Percentiles rank a stretch among this genome's conserved stretches.
These are phyloP conservation scores for Mythimna pallens DNA, from an alignment of 2,888 invertebrate species.

Conservation along the genomic window DNA sequence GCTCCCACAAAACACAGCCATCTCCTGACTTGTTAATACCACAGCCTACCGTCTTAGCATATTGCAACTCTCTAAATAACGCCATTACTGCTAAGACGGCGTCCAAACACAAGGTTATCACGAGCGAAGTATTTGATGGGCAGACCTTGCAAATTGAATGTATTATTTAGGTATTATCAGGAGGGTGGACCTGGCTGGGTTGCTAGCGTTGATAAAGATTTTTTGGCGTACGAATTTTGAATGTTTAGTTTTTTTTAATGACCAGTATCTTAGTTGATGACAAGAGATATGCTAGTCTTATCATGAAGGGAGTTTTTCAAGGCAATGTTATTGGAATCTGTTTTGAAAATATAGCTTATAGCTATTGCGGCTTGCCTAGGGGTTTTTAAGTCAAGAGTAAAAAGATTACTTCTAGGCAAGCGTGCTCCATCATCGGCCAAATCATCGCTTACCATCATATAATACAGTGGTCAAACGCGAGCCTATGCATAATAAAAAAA, in stretches of 20 bases:
- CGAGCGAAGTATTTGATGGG: constrained; percentile 87
- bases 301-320: too few relatives aligned
- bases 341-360: too few relatives aligned
- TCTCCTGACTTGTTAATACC: constrained; percentile 90
- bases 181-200: constrained; percentile 65
- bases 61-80: constrained; percentile 90
- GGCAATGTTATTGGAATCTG: too few relatives aligned
- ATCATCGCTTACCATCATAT: too few relatives aligned
- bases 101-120: constrained; percentile 84
- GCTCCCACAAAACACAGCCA: constrained; percentile 80
- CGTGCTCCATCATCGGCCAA: too few relatives aligned
- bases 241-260: neutral
- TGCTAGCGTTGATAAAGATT: constrained; percentile 47
- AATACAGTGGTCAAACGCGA: too few relatives aligned
- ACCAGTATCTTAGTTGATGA: neutral
- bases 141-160: constrained; percentile 85
- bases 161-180: constrained; percentile 88
- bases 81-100: constrained; percentile 86
- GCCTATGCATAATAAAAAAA: too few relatives aligned
- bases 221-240: constrained; percentile 2
- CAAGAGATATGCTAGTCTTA: too few relatives aligned
- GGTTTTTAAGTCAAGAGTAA: too few relatives aligned
- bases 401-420: too few relatives aligned
- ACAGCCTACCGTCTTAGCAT: constrained; percentile 90
- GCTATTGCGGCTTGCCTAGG: too few relatives aligned